Evolutionary conservation across 2,888 invertebrate genomes (phyloP), one percentile per base, ranked within the genome.

Genomic region (Eristalis pertinax): DNA sequence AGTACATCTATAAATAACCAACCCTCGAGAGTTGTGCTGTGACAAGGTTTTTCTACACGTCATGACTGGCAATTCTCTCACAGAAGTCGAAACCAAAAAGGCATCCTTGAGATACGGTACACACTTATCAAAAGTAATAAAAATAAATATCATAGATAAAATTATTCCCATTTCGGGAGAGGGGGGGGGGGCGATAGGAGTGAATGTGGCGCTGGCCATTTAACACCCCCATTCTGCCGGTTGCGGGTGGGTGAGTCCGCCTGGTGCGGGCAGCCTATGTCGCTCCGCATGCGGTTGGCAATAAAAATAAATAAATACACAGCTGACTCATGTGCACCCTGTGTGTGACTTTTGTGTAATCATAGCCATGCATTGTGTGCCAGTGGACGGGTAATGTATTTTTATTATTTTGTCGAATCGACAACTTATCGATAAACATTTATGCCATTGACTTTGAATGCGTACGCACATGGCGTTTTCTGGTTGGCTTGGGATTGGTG

Each of bases 221-320:
- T 43, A 43, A 5, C 43, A 43, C 43, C 43, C 43, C 19, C 19
- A 15, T 43, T 43, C 0, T n/a, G 15, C 15, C 1, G 43, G n/a
- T n/a, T 43, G 2, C 10, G 15, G 15, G 43, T 43, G 43, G 43
- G 26, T 26, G 26, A 26, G 26, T 26, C n/a, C n/a, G 26, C 26
- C 26, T n/a, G 43, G 43, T 43, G n/a, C 2, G 43, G 43, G 4
- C n/a, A 7, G 15, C 15, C 43, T 43, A 43, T 26, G 60, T 24
- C 60, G 5, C 19, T 50, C 50, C n/a, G 26, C 60, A 60, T 26
- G 60, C 26, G 26, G 13, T 24, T 60, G 60, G 74, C 74, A 74
- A 81, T 81, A 81, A 81, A 81, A 80, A 80, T 80, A 80, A 73
- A 80, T 80, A 80, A 32, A 81, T 69, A 63, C 50, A 67, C 8